A percentile compares a stretch with the other conserved stretches of the same genome.
phyloP scores from a whole-genome alignment of 2,113 vertebrate genomes.

The Perca flavescens region DNA sequence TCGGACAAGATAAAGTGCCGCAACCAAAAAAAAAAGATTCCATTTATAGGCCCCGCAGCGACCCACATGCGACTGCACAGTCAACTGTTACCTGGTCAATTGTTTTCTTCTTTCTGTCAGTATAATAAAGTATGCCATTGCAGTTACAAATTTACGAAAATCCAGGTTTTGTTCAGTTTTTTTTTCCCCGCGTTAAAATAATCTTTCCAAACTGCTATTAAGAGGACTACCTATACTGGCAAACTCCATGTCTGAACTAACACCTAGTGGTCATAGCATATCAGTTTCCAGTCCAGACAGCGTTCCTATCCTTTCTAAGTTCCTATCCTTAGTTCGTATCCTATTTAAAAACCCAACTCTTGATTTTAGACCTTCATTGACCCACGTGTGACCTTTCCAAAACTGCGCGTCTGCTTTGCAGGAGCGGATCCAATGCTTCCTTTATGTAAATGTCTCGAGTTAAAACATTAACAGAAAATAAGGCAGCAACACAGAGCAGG shows the following conservation, averaged over 20 bases:
- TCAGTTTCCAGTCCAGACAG: background rate
- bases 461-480: slow-evolving; percentile 67
- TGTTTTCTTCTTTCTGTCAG: background rate
- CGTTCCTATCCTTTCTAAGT: background rate
- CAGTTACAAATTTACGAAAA: background rate
- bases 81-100: too few species aligned
- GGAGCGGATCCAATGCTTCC: slow-evolving; percentile 62
- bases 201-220: background rate
- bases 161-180: background rate
- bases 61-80: background rate
- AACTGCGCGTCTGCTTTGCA: slow-evolving; percentile 19
- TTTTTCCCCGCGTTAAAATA: background rate
- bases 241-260: background rate
- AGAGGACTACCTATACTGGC: too few species aligned
- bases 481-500: slow-evolving; percentile 24
- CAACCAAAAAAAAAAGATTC: background rate
- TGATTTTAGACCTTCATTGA: slow-evolving; percentile 33
- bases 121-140: background rate
- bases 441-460: slow-evolving; percentile 37
- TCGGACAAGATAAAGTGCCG: background rate
- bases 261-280: background rate
- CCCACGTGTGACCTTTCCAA: slow-evolving; percentile 52
- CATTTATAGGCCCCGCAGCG: too few species aligned
- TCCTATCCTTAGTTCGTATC: background rate
- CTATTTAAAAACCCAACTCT: background rate